Base-by-base conservation (phyloP, 53 echinoderm and acorn worm species). In the Crossaster papposus region DNA sequence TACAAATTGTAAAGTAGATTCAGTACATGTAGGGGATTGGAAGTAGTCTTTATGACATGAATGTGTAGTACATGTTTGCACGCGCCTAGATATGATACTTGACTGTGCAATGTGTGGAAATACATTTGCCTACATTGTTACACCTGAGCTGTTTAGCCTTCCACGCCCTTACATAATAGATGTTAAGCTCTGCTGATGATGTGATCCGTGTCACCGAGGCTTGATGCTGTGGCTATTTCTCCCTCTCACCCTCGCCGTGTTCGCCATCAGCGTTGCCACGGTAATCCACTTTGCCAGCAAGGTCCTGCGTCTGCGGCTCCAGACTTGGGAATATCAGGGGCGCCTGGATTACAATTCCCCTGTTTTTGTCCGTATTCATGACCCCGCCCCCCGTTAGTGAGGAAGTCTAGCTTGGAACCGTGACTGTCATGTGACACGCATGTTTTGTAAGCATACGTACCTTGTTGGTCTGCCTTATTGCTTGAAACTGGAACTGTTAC, bases 291-390 rank as follows among this genome's bases (percentile, higher is more conserved):
- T 94, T 81, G 90, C 94, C 53, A 52, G 72, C 28, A 90, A 90
- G 51, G 30, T 94, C 22, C 22, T 94, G 30, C 90, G 73, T 24
- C 71, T 94, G 8, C 89, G 94, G 20, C 81, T 94, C 12, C 72
- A 78, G 51, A 83, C 92, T 73, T 94, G 94, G 94, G 89, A 94
- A 70, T 92, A 92, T 64, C 92, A 70, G 23, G 94, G 92, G 11
- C 89, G 50, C 24, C 63, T 85, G 62, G 82, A 81, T 50, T 44
- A 88, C 24, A 36, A 37, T 29, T 30, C 64, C 50, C 50, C 29
- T 18, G 38, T 23, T 22, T 65, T 29, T 20, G 33, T 36, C 0
- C 62, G 64, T 79, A 79, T 64, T 17, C 77, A 28, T 24, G 55
- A 77, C 58, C 76, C 87, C 22, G 34, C 54, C 51, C 51, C 68